Evolutionary conservation across 2,888 invertebrate species (phyloP).

Genomic region (Omphaloscelis lunosa): DNA sequence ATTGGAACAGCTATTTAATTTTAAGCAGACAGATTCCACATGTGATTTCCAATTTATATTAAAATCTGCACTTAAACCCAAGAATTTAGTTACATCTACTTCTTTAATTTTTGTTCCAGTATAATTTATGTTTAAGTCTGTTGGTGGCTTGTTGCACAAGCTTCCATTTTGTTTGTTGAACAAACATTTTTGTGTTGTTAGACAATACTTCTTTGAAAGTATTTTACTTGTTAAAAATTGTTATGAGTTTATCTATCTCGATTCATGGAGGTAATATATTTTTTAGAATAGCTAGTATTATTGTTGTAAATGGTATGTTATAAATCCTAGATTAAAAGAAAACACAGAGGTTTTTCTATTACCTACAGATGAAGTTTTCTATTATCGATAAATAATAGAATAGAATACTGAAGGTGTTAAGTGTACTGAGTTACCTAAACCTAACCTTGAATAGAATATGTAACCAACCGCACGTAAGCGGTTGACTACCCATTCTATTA

Average conservation of each 20-base stretch:
- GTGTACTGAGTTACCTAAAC: background rate
- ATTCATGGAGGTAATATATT: background rate
- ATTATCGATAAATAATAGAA: background rate
- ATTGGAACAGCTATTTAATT: no score
- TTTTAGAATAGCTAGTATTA: background rate
- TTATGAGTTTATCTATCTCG: background rate
- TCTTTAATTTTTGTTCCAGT: no score
- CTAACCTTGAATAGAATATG: background rate
- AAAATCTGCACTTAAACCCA: no score
- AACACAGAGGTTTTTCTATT: background rate
- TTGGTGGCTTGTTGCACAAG: slow-evolving; percentile 19
- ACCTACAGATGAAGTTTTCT: background rate
- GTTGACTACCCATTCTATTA: background rate
- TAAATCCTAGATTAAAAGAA: no score
- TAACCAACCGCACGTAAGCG: background rate
- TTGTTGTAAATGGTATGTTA: background rate
- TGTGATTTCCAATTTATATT: background rate
- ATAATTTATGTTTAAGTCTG: no score
- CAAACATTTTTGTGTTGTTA: background rate
- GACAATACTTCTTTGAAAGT: no score
- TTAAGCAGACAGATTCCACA: no score
- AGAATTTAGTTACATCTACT: no score
- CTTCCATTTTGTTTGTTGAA: slow-evolving; percentile 17
- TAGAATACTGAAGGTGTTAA: background rate
- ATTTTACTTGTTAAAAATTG: background rate